A percentile compares a stretch with the other conserved stretches of the same genome.
Conservation (phyloP, 2,113 vertebrate genomes). For the Nesospiza acunhae region DNA sequence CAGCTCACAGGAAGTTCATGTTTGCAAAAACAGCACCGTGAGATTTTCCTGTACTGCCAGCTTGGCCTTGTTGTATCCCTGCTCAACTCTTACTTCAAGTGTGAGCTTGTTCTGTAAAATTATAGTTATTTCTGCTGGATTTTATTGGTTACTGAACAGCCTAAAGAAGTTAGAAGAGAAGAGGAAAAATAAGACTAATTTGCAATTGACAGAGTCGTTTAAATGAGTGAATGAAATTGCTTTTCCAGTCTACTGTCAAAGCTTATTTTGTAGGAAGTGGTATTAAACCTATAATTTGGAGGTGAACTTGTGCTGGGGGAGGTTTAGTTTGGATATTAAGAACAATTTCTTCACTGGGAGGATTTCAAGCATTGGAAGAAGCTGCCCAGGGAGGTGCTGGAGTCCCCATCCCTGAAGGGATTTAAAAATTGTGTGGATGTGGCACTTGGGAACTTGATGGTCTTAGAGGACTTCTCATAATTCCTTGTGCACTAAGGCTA, state of each 20-base stretch:
- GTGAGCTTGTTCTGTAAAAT: not conserved
- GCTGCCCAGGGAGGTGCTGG: not conserved
- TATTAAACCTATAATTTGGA: not conserved
- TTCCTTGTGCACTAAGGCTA: not conserved
- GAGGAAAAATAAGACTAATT: not conserved
- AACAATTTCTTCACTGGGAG: not conserved
- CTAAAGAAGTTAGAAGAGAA: not conserved
- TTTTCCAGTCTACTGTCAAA: not conserved
- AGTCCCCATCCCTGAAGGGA: not conserved
- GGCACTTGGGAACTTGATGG: not conserved
- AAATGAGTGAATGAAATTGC: not conserved
- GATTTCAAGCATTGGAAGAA: not conserved
- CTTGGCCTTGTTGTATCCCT: not conserved
- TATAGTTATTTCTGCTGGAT: not conserved
- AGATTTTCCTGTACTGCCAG: not conserved
- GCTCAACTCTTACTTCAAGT: not conserved
- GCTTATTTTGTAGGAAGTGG: not conserved
- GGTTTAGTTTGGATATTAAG: not conserved
- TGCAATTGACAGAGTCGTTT: not conserved
- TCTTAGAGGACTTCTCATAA: not conserved
- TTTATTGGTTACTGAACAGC: not conserved
- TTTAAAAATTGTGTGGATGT: not conserved
- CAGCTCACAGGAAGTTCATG: not conserved
- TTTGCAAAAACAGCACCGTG: not conserved
- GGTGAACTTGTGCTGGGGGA: not conserved